phyloP scores from a whole-genome alignment of 2,888 invertebrate genomes.

The Acronicta aceris region DNA sequence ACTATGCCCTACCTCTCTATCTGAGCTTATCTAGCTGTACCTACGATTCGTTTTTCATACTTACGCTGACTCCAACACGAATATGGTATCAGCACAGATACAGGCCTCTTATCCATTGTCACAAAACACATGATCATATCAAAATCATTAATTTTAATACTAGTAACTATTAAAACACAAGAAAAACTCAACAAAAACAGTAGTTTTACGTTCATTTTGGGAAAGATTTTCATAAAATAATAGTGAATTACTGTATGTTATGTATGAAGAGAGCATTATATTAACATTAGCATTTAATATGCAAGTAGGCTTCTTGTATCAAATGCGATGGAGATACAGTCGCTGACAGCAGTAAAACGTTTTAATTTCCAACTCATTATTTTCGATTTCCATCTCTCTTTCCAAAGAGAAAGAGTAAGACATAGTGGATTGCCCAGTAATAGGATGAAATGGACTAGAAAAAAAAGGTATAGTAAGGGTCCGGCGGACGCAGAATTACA shows the following conservation, averaged over 20 bases:
- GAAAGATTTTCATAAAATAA: constrained; percentile 5
- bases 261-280: constrained; percentile 33
- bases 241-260: constrained; percentile 15
- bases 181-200: constrained; percentile 7
- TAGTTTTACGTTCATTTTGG: constrained; percentile 31
- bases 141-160: constrained; percentile 31
- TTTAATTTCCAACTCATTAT: background rate
- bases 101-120: constrained; percentile 66
- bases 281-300: constrained; percentile 46
- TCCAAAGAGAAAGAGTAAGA: too few species aligned
- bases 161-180: constrained; percentile 16
- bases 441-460: too few species aligned
- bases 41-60: constrained; percentile 51
- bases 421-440: too few species aligned
- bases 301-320: constrained; percentile 22
- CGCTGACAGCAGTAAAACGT: background rate
- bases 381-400: too few species aligned
- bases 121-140: constrained; percentile 69
- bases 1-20: too few species aligned
- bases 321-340: constrained; percentile 33
- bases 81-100: constrained; percentile 69
- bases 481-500: too few species aligned
- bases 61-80: constrained; percentile 77
- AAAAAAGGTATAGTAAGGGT: too few species aligned
- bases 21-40: too few species aligned